Evolutionary conservation across 2,113 vertebrate genomes (phyloP).

Genomic region (Heliornis fulica): DNA sequence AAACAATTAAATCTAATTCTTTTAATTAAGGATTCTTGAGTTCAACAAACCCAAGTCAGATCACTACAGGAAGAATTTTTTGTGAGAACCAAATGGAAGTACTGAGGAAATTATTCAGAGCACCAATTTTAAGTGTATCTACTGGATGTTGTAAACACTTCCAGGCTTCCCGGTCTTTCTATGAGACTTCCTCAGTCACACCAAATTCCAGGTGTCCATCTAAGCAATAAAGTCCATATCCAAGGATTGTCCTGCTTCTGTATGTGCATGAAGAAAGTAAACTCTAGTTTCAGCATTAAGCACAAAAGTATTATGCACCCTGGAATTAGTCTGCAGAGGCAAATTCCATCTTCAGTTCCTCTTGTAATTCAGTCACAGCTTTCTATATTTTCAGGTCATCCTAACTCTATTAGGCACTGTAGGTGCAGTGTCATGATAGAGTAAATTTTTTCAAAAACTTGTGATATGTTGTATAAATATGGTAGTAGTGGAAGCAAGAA

Average conservation of each 20-base stretch:
- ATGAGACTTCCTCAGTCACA: background rate
- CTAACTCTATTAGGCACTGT: background rate
- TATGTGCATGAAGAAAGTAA: background rate
- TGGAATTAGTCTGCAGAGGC: background rate
- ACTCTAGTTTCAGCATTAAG: background rate
- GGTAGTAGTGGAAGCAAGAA: background rate
- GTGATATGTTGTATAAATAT: background rate
- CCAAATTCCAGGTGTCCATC: background rate
- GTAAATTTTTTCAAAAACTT: background rate
- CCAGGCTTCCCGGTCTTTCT: background rate
- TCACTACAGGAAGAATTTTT: background rate
- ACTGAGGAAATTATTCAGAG: background rate
- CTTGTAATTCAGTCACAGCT: background rate
- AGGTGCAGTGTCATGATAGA: background rate
- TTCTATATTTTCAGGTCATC: background rate
- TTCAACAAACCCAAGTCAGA: background rate
- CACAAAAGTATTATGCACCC: background rate
- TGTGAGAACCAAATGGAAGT: background rate
- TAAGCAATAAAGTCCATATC: background rate
- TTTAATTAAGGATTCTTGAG: background rate
- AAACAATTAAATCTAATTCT: background rate
- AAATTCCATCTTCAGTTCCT: background rate
- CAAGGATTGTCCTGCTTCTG: background rate
- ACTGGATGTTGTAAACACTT: background rate
- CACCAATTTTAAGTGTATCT: background rate